Base-by-base conservation (phyloP, 2,113 vertebrate genomes). In the Trogon surrucura region DNA sequence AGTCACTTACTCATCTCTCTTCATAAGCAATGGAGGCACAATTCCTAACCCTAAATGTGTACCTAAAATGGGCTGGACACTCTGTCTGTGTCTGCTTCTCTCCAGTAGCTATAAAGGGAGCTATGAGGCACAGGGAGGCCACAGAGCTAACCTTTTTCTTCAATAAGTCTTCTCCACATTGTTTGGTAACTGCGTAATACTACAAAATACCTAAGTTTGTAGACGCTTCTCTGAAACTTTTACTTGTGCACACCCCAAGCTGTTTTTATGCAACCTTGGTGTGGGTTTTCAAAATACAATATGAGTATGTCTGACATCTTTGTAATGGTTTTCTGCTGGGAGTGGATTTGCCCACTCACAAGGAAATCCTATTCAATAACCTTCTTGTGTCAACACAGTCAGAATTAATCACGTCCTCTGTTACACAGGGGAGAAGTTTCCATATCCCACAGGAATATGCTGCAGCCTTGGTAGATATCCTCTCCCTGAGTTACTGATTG, bases 331-430 rank as follows among this genome's bases (percentile, higher is more conserved):
- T 96, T 91, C 62, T 91, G 21, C 61, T 88, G 66, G 75, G 65
- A 87, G 93, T 25, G 80, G 72, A 88, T 77, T 81, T 91, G 85
- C 48, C 61, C 50, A 48, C 64, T 96, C 82, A 87, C n/a, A 38
- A 83, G 71, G 71, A 96, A 97, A 89, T 88, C 64, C 88, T 88
- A 57, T 80, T 67, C 73, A 93, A 85, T 93, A 89, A 92, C 83
- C 66, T 94, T 71, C 71, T 84, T 73, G 75, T 91, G 89, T 82
- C 89, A 95, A 88, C 70, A 56, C 72, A 94, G 84, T 94, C 95
- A 96, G 89, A 95, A 93, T 85, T 89, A 95, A 97, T 97, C 95
- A 95, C 1, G 4, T 85, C 87, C 88, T 84, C 78, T 3, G 15
- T 92, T 96, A 95, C 65, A 86, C 30, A 62, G 58, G 48, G 77